Evolutionary conservation across 2,888 invertebrate genomes (phyloP), one percentile per base, ranked within the genome.

Genomic region (Plagiodera versicolora): DNA sequence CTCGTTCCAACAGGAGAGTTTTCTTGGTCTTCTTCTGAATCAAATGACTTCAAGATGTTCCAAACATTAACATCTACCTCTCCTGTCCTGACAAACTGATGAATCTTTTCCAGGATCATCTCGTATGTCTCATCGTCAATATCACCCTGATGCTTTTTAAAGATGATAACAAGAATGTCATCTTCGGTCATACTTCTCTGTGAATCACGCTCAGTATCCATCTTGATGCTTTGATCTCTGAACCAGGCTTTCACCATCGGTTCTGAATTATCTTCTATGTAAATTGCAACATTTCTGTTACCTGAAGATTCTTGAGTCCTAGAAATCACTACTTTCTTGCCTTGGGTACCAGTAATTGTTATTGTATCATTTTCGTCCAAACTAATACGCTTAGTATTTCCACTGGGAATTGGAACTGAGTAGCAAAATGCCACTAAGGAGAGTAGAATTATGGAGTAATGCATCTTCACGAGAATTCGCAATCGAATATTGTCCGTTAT

Each of bases 311-410:
- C 69, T n/a, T 57, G 19, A 10, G 56, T 57, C 48, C 56, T 67
- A 44, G 61, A 51, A 30, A 72, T 70, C 30, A 57, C 58, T 11
- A 72, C 61, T 20, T 60, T 64, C 35, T 64, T 68, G 10, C 70
- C 71, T 32, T 56, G 55, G 6, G 56, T 56, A 1, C 56, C 59
- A 11, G 47, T 58, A 47, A 72, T 67, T 18, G 66, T 50, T 53
- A 72, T 68, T 44, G 64, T 70, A 11, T 70, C 70, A 59, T 72
- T 70, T 11, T 67, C 67, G 60, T 63, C 58, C 50, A 71, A 60
- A 45, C 58, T 57, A 17, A 72, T 62, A 45, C 58, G 63, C 53
- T 63, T 67, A 11, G 57, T 55, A 8, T 63, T 49, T n/a, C 49
- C 47, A 17, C 44, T 39, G n/a, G 32, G 30, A 11, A 55, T 11